Evolutionary conservation across 2,888 invertebrate species (phyloP).

Genomic region (Hydrotaea diabolus): DNA sequence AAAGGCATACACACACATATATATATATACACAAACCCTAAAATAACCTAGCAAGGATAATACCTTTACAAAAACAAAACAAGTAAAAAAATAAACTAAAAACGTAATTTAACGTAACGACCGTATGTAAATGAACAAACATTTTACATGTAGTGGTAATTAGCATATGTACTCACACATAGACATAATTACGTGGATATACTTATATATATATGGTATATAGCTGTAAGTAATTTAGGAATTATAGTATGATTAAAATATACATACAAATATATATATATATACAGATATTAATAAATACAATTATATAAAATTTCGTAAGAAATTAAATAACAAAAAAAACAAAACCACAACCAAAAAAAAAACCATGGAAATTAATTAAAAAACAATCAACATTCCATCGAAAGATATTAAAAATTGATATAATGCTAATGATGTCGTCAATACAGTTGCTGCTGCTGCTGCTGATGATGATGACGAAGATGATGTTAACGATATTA

Average conservation of each 20-base stretch:
- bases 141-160: neutral
- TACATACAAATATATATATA: conserved; percentile 23
- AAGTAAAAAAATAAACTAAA: neutral
- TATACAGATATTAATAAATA: conserved; percentile 20
- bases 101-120: neutral
- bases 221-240: conserved; percentile 35
- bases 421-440: conserved; percentile 39
- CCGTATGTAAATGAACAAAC: neutral
- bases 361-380: conserved; percentile 40
- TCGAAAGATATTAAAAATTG: conserved; percentile 67
- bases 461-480: neutral
- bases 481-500: conserved; percentile 3
- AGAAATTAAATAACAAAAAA: conserved; percentile 35
- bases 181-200: conserved; percentile 28
- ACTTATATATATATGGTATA: conserved; percentile 26
- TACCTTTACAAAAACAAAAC: conserved; percentile 5
- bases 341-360: conserved; percentile 15
- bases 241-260: conserved; percentile 32
- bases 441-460: neutral
- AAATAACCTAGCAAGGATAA: conserved; percentile 9
- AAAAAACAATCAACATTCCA: conserved; percentile 68
- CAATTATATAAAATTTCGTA: conserved; percentile 17
- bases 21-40: neutral
- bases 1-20: neutral
- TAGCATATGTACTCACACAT: conserved; percentile 2